Base-by-base conservation (phyloP, 2,113 vertebrate species). In the Catharus bicknelli region DNA sequence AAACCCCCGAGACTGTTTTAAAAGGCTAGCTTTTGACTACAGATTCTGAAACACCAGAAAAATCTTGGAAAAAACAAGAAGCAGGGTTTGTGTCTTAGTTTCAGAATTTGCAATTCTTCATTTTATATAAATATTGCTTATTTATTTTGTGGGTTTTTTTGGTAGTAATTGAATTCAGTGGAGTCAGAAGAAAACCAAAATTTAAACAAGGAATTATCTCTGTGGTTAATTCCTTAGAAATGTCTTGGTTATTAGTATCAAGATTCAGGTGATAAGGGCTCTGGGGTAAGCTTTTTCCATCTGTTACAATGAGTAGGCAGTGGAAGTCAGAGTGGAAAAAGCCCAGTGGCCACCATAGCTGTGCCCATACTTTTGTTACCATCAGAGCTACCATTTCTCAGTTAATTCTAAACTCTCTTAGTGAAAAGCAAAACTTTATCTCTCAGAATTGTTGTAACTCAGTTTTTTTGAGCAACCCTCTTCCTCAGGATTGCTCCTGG, bases 51-150 rank as follows among this genome's bases (percentile, higher is more conserved):
- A 43, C 48, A 40, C 11, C 45, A 29, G 73, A 72, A 59, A 27
- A 13, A 5, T 2, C 8, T 47, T 34, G 15, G 38, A 58, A 38
- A 43, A 61, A 62, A 29, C 0, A 0, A 23, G n/a, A 78, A 88
- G 42, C 3, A 14, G 26, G 30, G n/a, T 64, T 92, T 80, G 26
- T 74, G 18, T 51, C 36, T 43, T 70, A 13, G 29, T 74, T 89
- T 86, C 57, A 81, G 76, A 92, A 66, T 26, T 57, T 90, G 16
- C n/a, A 61, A 26, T 66, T 76, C 7, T 48, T 77, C 1, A 2
- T 91, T 91, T 38, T 38, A 36, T 32, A 32, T 64, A 90, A 79
- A 48, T 79, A 58, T 11, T 79, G 16, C 21, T 73, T 69, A 43
- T 57, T 83, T 8, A n/a, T 90, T 51, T 74, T 77, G 8, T 69